phyloP scores from a whole-genome alignment of 2,797 vertebrate genomes.

The Pagetopsis macropterus region DNA sequence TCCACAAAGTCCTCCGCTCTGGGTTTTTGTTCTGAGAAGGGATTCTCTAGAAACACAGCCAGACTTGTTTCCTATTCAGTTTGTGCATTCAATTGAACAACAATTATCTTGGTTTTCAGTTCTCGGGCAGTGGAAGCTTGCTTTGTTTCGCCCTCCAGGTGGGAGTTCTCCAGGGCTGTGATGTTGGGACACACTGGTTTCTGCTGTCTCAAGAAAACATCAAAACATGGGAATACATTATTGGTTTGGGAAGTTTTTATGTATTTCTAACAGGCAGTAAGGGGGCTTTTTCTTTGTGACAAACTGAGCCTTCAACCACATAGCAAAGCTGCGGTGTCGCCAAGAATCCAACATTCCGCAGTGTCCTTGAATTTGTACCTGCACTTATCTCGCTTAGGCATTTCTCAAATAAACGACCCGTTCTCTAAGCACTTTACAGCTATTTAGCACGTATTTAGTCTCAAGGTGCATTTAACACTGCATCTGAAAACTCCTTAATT shows the following conservation, averaged over 20 bases:
- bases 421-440: slow-evolving; percentile 11
- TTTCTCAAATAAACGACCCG: neutral
- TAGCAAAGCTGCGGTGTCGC: neutral
- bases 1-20: too few relatives aligned
- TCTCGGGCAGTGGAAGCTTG: too few relatives aligned
- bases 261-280: slow-evolving; percentile 2
- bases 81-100: too few relatives aligned
- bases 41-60: too few relatives aligned
- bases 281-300: slow-evolving; percentile 6
- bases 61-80: too few relatives aligned
- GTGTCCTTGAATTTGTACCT: slow-evolving; percentile 41
- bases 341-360: slow-evolving; percentile 1
- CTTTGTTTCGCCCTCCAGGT: too few relatives aligned
- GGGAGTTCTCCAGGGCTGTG: too few relatives aligned
- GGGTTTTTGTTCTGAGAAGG: too few relatives aligned
- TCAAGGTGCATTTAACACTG: slow-evolving; percentile 8
- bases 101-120: too few relatives aligned
- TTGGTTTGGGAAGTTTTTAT: neutral
- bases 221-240: neutral
- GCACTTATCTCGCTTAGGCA: neutral
- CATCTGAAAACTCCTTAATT: slow-evolving; percentile 24
- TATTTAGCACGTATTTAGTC: slow-evolving; percentile 28
- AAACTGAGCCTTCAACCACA: slow-evolving; percentile 22
- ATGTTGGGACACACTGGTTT: neutral
- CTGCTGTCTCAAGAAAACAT: neutral